Base-by-base conservation (phyloP, 2,888 invertebrate species). In the Sabatieria punctata region DNA sequence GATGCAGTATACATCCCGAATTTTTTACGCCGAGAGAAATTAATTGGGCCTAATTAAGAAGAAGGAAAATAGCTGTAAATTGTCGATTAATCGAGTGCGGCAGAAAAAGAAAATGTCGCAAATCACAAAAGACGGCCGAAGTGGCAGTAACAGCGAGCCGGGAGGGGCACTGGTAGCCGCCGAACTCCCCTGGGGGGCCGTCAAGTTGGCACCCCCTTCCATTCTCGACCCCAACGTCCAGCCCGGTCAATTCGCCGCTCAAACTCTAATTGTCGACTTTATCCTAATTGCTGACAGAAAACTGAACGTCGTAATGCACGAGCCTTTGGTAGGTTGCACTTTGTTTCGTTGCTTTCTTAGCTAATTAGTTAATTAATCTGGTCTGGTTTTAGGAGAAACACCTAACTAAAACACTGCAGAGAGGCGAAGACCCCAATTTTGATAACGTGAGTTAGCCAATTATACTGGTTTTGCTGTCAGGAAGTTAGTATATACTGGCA, bases 371-470 rank as follows among this genome's bases (percentile, higher is more conserved):
- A 21, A 35, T 6, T 46, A 1, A 33, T 3, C 33, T 44, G 27
- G 22, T 18, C 13, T 36, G 13, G 21, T 39, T 15, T 33, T 60
- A 84, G 78, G 95, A 95, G 64, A 85, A 85, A 65, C 81, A 85
- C n/a, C 68, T 97, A 33, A 85, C 88, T 25, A 95, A 95, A 73
- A 78, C 86, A 2, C 69, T 97, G 46, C 93, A 93, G 71, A 76
- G 91, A 53, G 93, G 93, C 11, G 95, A 97, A 72, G 95, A 97
- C 71, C 72, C 79, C 8, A 84, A 88, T 56, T 82, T 97, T 62
- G 95, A 97, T 54, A 68, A 70, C 56, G 58, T 69, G 41, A 49
- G 46, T 43, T 41, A n/a, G 4, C 11, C 15, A 8, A 19, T 45
- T 26, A 21, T 21, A n/a, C n/a, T n/a, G n/a, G n/a, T n/a, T n/a